These are phyloP conservation scores for Megalopta genalis DNA, from an alignment of 1,140 invertebrate species.

Conservation along the genomic window DNA sequence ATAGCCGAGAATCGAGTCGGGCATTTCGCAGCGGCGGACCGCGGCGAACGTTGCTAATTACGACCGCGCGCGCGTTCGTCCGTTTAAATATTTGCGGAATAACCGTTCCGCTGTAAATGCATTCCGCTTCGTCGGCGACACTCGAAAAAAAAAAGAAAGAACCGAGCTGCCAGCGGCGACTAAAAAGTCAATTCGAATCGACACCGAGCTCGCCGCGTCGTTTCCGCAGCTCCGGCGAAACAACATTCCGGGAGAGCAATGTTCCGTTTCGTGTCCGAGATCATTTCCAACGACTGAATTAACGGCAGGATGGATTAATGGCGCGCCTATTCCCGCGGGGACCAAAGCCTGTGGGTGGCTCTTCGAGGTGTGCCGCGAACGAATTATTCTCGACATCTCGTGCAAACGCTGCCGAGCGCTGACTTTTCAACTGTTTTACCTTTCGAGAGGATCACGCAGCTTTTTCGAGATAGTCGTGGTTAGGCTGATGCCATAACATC, in stretches of 20 bases:
- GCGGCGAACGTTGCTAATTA: neutral
- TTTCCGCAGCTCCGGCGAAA: no score
- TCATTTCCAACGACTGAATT: constrained; percentile 8
- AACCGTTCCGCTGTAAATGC: neutral
- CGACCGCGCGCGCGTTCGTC: neutral
- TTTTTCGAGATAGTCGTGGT: no score
- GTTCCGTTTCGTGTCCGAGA: neutral
- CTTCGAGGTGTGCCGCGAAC: no score
- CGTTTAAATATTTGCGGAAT: constrained; percentile 10
- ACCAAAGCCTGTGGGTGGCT: no score
- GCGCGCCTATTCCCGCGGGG: no score
- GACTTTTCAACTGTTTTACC: no score
- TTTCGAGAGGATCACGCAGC: no score
- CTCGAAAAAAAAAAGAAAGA: constrained; percentile 6
- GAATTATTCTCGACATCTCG: no score
- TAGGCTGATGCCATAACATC: no score
- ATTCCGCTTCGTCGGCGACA: neutral
- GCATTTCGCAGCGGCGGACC: neutral
- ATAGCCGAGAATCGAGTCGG: neutral
- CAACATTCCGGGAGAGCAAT: neutral
- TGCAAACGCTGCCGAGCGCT: no score
- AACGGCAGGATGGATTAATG: neutral
- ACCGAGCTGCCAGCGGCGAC: neutral
- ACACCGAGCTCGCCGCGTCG: neutral
- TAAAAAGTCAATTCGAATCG: constrained; percentile 18